Base-by-base conservation (phyloP, 2,113 vertebrate species). In the Octodon degus region DNA sequence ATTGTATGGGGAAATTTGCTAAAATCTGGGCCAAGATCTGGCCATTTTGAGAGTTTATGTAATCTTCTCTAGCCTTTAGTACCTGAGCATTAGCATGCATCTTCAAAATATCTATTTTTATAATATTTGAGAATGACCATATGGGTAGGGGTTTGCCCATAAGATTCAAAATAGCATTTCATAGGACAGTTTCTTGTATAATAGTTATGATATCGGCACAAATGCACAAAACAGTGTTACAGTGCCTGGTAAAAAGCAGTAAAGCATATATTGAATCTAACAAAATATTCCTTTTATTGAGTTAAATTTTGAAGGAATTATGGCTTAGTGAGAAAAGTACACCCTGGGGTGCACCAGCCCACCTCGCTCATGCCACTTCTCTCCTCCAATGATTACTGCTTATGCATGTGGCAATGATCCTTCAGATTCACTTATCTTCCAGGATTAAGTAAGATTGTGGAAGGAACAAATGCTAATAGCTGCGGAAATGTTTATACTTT, bases 131-230 rank as follows among this genome's bases (percentile, higher is more conserved):
- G 30, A 2, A 32, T 87, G 62, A 16, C 7, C 47, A 50, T 50
- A 55, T 24, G 10, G 32, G 6, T 68, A 68, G 53, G 17, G 17
- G 37, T 63, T 79, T 65, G 72, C 55, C 37, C 27, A 14, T 34
- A 65, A 40, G 72, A 91, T 43, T 70, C 37, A 72, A 89, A 84
- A 34, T 76, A 55, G 34, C 7, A 91, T 40, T 93, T 94, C 55
- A 72, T 68, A 68, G 25, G 34, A 89, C 3, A 95, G 55, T 55
- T 55, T 82, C 58, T 24, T 70, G 22, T 60, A 34, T 27, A 32
- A 27, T 76, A 55, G 47, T 85, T 27, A 86, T 30, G 8, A 27
- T 10, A n/a, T 50, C 47, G 80, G n/a, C 32, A 74, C 5, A 76
- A 80, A 85, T 72, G 40, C 62, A 47, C 16, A 81, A 89, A 85